Base-by-base conservation (phyloP, 1,140 invertebrate species). In the Reticulitermes speratus region DNA sequence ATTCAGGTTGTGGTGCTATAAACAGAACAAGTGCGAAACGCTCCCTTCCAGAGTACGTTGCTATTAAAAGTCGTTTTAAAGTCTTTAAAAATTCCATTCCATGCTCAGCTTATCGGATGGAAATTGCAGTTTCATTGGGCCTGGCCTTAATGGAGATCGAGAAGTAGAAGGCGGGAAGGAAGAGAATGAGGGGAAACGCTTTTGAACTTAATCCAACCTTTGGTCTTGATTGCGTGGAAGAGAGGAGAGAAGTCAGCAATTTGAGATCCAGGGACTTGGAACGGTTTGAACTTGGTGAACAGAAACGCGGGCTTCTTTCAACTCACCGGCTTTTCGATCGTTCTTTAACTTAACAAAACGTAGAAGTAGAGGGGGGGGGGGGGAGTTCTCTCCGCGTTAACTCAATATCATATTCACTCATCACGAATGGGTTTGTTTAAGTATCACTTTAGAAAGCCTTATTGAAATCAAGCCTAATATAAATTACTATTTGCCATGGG, bases 111-210 rank as follows among this genome's bases (percentile, higher is more conserved):
- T 75, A 75, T 75, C 65, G 65, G 65, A 75, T 75, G 65, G 14
- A 75, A 75, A 75, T 75, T 75, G 65, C 65, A 75, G 65, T 75
- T 75, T 75, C 65, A 75, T 75, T 75, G 65, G 65, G 65, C 14
- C 14, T 23, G 21, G 55, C 7, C 65, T 75, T 75, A 30, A 75
- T 75, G 65, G 65, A 75, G 65, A 75, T 75, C 25, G 65, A 14
- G 65, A 75, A 75, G 65, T 16, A 30, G 55, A 23, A 59, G 55
- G 65, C n/a, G 25, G n/a, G 12, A 3, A 75, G 30, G n/a, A 75
- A 38, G 16, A 3, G 65, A 75, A 75, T 8, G 25, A 16, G 7
- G 8, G 25, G 25, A 30, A 75, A 11, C 65, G 6, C 65, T n/a
- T 30, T 25, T 75, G 65, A 75, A 75, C 65, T 75, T 75, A 75